Percentiles rank a stretch among this genome's conserved stretches.
phyloP scores from a whole-genome alignment of 1,140 invertebrate species.

The Metopolophium dirhodum region DNA sequence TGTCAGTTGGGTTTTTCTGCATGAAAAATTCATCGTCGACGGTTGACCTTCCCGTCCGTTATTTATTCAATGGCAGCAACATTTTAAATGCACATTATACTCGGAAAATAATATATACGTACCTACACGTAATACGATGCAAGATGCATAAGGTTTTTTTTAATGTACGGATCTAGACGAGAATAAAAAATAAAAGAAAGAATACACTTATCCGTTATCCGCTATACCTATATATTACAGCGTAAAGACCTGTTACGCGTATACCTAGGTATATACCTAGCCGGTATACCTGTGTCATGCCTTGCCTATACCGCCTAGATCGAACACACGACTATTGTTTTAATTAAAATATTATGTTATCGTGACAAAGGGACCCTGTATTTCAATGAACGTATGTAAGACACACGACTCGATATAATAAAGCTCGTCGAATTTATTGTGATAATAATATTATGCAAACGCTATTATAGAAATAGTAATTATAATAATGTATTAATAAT shows the following conservation, averaged over 20 bases:
- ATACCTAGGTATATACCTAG: background rate
- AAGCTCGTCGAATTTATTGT: background rate
- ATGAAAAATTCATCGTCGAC: constrained; percentile 22
- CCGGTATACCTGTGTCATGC: background rate
- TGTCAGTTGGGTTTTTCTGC: background rate
- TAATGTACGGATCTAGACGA: background rate
- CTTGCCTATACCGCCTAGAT: background rate
- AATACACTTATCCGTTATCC: background rate
- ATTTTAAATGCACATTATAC: background rate
- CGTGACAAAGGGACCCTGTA: background rate
- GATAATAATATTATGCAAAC: background rate
- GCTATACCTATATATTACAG: background rate
- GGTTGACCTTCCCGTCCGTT: background rate
- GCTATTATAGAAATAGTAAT: background rate
- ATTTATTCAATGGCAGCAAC: constrained; percentile 15
- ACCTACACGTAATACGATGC: background rate
- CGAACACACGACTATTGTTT: background rate
- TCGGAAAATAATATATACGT: background rate
- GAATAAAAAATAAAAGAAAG: background rate
- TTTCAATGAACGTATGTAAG: background rate
- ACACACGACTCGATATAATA: background rate
- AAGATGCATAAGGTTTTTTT: background rate
- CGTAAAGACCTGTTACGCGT: background rate
- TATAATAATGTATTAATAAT: too few species aligned
- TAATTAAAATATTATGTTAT: background rate